Base-by-base conservation (phyloP, 1,140 invertebrate genomes). In the Trigoniulus corallinus region DNA sequence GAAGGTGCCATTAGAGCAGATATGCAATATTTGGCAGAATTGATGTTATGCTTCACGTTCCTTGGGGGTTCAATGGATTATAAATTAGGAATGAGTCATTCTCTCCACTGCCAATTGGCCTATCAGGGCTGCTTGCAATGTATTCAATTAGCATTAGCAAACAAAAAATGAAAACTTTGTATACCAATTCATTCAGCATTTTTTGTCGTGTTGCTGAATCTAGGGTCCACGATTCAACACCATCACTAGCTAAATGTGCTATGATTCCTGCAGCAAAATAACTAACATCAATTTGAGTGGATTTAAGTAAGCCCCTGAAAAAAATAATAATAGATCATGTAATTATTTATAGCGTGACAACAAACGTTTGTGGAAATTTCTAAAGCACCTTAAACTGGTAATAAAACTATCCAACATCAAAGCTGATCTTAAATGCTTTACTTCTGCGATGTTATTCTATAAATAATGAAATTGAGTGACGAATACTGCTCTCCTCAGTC, bases 211-310 rank as follows among this genome's bases (percentile, higher is more conserved):
- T 10, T 63, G 61, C 21, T 61, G 59, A 15, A 34, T 34, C 29
- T 34, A 34, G 7, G 12, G 54, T 61, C 79, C 79, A 81, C 7
- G 67, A 62, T 37, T 64, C 61, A 12, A 67, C 65, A 27, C 70
- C 68, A 54, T 77, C 78, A 59, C 80, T 81, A 21, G 79, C 73
- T 22, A 88, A 62, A 67, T 88, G 81, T 20, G 83, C 80, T 29
- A 84, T 72, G 52, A 88, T 84, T 2, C 84, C 84, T 47, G 82
- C 82, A 15, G 82, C 81, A 65, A 87, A 88, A 63, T 86, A 88
- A 57, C 79, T 81, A 20, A 84, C 80, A 62, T 86, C 83, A 56
- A 86, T 84, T 56, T 80, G 76, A 29, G 72, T 64, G 1, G 80
- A 81, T 58, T 74, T 68, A 41, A 84, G 63, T 21, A 84, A 64